These are phyloP conservation scores for Cydia amplana DNA, from an alignment of 1,140 invertebrate genomes.

Conservation along the genomic window DNA sequence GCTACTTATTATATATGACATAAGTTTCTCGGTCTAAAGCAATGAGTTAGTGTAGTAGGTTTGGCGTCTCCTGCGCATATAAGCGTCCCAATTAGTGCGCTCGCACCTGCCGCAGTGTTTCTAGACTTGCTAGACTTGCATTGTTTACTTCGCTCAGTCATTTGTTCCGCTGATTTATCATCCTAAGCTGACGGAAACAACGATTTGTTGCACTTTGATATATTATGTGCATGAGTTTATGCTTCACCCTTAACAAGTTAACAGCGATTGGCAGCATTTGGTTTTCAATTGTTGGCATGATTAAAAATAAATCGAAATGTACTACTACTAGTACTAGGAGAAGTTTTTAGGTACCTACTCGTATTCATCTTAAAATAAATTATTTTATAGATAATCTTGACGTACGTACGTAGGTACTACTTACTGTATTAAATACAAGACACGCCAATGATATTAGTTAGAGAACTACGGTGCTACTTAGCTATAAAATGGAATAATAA, in stretches of 20 bases:
- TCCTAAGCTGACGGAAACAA: neutral
- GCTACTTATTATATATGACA: neutral
- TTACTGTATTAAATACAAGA: too few relatives aligned
- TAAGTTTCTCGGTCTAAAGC: neutral
- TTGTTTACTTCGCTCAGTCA: neutral
- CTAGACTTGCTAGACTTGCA: neutral
- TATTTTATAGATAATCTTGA: too few relatives aligned
- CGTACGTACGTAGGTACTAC: too few relatives aligned
- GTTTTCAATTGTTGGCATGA: neutral
- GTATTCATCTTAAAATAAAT: too few relatives aligned
- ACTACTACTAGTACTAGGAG: neutral
- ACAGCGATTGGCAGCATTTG: neutral
- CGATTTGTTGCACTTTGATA: neutral
- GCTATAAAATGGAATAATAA: too few relatives aligned
- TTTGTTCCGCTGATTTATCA: conserved; percentile 2
- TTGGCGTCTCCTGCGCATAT: neutral
- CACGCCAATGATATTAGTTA: too few relatives aligned
- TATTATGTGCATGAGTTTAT: neutral
- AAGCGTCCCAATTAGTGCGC: conserved; percentile 9
- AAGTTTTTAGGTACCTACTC: too few relatives aligned
- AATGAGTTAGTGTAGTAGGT: neutral
- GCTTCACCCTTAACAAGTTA: neutral
- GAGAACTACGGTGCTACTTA: too few relatives aligned
- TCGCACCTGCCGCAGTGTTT: neutral
- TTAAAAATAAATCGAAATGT: neutral